phyloP scores from a whole-genome alignment of 2,797 vertebrate genomes.

The Myripristis murdjan region DNA sequence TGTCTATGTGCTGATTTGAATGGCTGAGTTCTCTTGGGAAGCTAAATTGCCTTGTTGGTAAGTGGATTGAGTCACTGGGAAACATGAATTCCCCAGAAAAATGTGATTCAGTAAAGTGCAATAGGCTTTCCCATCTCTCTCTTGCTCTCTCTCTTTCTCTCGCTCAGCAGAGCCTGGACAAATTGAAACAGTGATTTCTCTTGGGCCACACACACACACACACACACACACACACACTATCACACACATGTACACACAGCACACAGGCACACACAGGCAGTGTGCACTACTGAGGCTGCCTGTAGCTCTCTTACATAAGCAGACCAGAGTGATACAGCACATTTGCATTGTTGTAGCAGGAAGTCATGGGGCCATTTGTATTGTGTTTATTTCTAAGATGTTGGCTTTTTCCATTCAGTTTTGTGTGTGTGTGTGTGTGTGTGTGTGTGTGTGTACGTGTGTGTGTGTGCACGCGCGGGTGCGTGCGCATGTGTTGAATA shows the following conservation, averaged over 20 bases:
- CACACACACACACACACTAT: too few species aligned
- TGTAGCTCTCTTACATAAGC: slow-evolving; percentile 75
- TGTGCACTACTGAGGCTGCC: slow-evolving; percentile 56
- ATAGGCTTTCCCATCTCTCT: slow-evolving; percentile 40
- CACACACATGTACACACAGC: slow-evolving; percentile 10
- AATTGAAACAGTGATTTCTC: slow-evolving; percentile 79
- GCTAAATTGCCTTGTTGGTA: slow-evolving; percentile 71
- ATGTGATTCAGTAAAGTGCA: slow-evolving; percentile 76
- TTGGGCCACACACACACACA: slow-evolving; percentile 31
- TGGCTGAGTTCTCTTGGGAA: slow-evolving; percentile 35
- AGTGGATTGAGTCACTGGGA: slow-evolving; percentile 74
- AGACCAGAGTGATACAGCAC: slow-evolving; percentile 69
- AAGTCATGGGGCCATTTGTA: slow-evolving; percentile 72
- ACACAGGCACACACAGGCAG: slow-evolving; percentile 35
- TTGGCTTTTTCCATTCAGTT: slow-evolving; percentile 67
- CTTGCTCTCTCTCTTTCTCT: background rate
- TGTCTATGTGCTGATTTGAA: slow-evolving; percentile 41
- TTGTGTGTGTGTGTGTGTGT: slow-evolving; percentile 6
- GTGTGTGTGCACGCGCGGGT: too few species aligned
- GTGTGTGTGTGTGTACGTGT: slow-evolving; percentile 33
- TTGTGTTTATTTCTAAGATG: slow-evolving; percentile 81
- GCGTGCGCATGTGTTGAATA: slow-evolving; percentile 57
- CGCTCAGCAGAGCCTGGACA: slow-evolving; percentile 50
- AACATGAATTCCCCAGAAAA: slow-evolving; percentile 76
- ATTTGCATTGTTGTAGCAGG: slow-evolving; percentile 81